Percentiles rank a stretch among this genome's conserved stretches.
Conservation (phyloP, 2,797 vertebrate genomes). For the Pseudomugil gertrudae region DNA sequence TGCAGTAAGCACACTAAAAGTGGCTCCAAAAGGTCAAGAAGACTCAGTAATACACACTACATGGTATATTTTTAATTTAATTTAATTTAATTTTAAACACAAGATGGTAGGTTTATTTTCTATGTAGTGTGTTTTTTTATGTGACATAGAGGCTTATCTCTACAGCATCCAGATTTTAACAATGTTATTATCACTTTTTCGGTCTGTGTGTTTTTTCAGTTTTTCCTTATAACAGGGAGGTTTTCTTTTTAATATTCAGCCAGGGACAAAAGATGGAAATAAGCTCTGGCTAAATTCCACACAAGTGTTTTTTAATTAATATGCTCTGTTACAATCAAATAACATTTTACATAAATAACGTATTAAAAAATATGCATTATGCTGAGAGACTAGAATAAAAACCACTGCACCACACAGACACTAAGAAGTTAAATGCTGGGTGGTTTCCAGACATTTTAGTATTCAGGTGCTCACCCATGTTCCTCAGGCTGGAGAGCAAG, state of each 20-base stretch:
- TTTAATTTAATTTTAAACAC: background rate
- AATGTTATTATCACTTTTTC: too few relatives aligned
- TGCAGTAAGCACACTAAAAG: conserved; percentile 2
- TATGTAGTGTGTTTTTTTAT: too few relatives aligned
- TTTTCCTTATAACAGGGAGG: too few relatives aligned
- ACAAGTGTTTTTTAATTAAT: too few relatives aligned
- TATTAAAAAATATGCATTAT: background rate
- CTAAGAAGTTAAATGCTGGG: conserved; percentile 25
- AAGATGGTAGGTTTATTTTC: background rate
- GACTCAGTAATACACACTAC: background rate
- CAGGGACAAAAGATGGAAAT: too few relatives aligned
- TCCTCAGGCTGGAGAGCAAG: conserved; percentile 43
- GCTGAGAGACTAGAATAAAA: conserved; percentile 9
- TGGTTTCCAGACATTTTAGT: conserved; percentile 47
- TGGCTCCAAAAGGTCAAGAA: conserved; percentile 14
- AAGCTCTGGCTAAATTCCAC: too few relatives aligned
- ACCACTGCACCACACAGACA: conserved; percentile 14
- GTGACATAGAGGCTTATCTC: too few relatives aligned
- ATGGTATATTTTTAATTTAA: background rate
- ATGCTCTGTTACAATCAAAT: too few relatives aligned
- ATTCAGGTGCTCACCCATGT: conserved; percentile 50
- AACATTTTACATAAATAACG: too few relatives aligned
- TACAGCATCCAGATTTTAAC: too few relatives aligned
- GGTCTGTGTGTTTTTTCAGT: too few relatives aligned
- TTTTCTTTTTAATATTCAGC: too few relatives aligned